Evolutionary conservation across 37 sponge, comb jelly and placozoan species (phyloP).

Genomic region (Halisarca cf. caerulea): DNA sequence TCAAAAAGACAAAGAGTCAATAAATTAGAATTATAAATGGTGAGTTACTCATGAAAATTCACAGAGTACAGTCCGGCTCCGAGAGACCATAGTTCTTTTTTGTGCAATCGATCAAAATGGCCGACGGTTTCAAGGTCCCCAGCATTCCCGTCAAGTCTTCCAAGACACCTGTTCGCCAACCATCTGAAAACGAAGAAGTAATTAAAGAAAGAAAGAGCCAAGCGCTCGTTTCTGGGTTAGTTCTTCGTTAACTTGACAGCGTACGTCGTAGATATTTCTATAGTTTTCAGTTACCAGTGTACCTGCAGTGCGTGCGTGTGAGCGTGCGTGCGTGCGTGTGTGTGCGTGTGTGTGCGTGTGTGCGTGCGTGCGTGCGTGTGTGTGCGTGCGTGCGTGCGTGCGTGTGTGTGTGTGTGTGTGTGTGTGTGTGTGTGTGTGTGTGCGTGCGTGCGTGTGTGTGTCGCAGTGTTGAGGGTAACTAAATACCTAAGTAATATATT

Average conservation of each 20-base stretch:
- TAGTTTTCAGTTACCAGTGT: not conserved
- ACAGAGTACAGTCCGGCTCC: no score
- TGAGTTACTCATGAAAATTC: no score
- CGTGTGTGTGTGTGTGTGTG: conserved; percentile 13
- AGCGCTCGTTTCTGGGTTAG: not conserved
- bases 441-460: conserved; percentile 8
- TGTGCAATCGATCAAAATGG: no score
- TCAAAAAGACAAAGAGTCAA: no score
- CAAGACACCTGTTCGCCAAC: not conserved
- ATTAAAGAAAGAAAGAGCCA: not conserved
- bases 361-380: conserved; percentile 10
- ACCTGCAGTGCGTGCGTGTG: not conserved
- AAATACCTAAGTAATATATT: no score
- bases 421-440: conserved; percentile 6
- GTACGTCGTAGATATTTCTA: not conserved
- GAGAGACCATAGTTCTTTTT: no score
- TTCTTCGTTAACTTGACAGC: not conserved
- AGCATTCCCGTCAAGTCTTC: not conserved
- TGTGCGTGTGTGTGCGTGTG: conserved; percentile 2
- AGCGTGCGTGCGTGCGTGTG: no score
- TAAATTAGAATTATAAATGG: no score
- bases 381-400: conserved; percentile 24
- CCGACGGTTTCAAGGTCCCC: no score
- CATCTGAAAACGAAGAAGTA: not conserved
- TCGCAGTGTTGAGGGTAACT: no score